These are phyloP conservation scores for Bombus sibiricus DNA, from an alignment of 1,140 invertebrate genomes.

Conservation along the genomic window DNA sequence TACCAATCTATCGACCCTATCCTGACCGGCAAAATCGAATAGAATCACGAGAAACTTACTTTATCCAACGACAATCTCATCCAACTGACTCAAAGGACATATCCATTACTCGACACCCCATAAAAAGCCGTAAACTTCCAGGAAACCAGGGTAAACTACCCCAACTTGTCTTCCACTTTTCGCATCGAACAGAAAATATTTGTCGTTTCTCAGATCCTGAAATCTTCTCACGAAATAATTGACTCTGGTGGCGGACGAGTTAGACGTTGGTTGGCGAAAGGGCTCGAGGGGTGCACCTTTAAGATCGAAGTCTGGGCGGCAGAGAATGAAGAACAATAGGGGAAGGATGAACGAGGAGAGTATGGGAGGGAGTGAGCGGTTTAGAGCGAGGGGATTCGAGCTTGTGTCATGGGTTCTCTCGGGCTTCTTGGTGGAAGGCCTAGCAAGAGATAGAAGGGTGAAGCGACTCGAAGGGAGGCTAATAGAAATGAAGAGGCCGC, in stretches of 20 bases:
- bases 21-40: not conserved
- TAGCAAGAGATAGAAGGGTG: constrained; percentile 49
- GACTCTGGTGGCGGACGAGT: constrained; percentile 4
- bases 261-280: constrained; percentile 22
- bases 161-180: no score
- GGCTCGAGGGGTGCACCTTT: constrained; percentile 63
- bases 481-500: constrained; percentile 71
- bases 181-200: constrained; percentile 18
- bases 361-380: constrained; percentile 34
- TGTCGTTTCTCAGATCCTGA: constrained; percentile 18
- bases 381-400: constrained; percentile 53
- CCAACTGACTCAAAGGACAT: not conserved
- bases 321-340: constrained; percentile 68
- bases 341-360: constrained; percentile 46
- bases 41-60: not conserved
- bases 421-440: constrained; percentile 55
- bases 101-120: not conserved
- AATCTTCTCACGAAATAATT: constrained; percentile 31
- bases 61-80: not conserved
- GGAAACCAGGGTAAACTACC: not conserved
- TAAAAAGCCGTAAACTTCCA: not conserved
- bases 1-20: not conserved
- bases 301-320: constrained; percentile 60
- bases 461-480: constrained; percentile 62
- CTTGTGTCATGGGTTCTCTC: constrained; percentile 53